Evolutionary conservation across 2,888 invertebrate genomes (phyloP).

Genomic region (Synanthedon formicaeformis): DNA sequence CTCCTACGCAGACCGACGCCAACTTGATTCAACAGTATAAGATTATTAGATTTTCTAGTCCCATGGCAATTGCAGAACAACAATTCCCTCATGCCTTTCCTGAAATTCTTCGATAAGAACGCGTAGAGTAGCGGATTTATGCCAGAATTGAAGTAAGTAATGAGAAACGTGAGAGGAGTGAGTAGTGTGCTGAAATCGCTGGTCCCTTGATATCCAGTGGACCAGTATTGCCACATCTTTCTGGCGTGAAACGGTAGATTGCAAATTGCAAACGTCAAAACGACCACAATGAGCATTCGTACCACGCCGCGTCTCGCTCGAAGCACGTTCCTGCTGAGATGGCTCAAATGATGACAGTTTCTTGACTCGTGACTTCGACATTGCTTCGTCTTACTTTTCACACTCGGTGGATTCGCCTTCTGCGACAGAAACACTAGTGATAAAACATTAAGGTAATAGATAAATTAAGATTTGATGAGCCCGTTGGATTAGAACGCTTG

Average conservation of each 20-base stretch:
- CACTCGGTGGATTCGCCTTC: not conserved
- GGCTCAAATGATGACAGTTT: constrained; percentile 74
- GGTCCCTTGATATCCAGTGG: constrained; percentile 75
- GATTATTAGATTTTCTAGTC: constrained; percentile 51
- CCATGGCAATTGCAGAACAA: constrained; percentile 71
- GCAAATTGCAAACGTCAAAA: constrained; percentile 88
- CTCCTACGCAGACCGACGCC: constrained; percentile 51
- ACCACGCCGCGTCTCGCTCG: constrained; percentile 87
- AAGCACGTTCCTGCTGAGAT: constrained; percentile 80
- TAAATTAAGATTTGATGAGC: no score
- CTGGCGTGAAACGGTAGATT: constrained; percentile 91
- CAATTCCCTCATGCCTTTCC: constrained; percentile 87
- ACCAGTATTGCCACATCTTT: constrained; percentile 90
- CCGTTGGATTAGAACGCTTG: no score
- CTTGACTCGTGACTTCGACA: constrained; percentile 50
- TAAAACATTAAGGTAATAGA: not conserved
- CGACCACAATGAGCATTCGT: constrained; percentile 89
- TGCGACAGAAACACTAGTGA: not conserved
- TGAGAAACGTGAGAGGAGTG: constrained; percentile 87
- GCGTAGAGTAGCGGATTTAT: constrained; percentile 93
- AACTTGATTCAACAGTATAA: constrained; percentile 55
- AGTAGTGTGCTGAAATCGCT: constrained; percentile 81
- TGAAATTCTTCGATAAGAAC: constrained; percentile 83
- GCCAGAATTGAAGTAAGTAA: constrained; percentile 90
- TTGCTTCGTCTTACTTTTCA: not conserved